Evolutionary conservation across 2,797 vertebrate species (phyloP).

Genomic region (Microctenopoma steveboyesi): DNA sequence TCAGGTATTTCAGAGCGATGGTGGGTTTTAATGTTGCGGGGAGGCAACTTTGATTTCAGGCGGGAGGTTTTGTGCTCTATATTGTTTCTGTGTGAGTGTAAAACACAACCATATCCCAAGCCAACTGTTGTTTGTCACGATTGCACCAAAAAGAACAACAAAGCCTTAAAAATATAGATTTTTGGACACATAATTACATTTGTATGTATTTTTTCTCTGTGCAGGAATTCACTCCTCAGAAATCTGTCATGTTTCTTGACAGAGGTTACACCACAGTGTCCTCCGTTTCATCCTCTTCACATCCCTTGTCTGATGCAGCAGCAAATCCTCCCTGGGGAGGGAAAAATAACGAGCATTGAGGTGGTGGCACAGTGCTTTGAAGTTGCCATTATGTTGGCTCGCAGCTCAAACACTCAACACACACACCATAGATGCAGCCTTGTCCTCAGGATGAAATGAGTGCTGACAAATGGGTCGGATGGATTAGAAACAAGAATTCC

Average conservation of each 20-base stretch:
- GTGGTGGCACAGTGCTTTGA: constrained; percentile 76
- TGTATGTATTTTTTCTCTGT: background rate
- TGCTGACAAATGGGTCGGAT: constrained; percentile 73
- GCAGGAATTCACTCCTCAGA: constrained; percentile 27
- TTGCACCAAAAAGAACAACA: background rate
- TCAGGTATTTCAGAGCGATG: constrained; percentile 73
- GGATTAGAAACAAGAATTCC: constrained; percentile 67
- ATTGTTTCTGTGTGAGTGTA: constrained; percentile 21
- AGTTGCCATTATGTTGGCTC: constrained; percentile 78
- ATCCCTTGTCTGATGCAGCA: constrained; percentile 58
- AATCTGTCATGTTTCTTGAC: constrained; percentile 42
- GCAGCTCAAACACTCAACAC: constrained; percentile 73
- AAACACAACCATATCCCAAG: constrained; percentile 13
- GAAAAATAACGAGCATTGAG: constrained; percentile 71
- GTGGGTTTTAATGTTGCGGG: constrained; percentile 47
- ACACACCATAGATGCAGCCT: constrained; percentile 71
- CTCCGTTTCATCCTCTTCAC: constrained; percentile 50
- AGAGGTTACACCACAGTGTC: constrained; percentile 25
- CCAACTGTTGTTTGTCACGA: background rate
- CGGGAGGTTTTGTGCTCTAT: constrained; percentile 34
- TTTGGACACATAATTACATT: background rate
- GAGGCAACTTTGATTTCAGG: constrained; percentile 40
- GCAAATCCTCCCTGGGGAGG: constrained; percentile 63
- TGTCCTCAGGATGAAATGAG: constrained; percentile 80
- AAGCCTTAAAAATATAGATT: background rate